phyloP scores from a whole-genome alignment of 2,888 invertebrate species.

The Tanypteryx hageni region DNA sequence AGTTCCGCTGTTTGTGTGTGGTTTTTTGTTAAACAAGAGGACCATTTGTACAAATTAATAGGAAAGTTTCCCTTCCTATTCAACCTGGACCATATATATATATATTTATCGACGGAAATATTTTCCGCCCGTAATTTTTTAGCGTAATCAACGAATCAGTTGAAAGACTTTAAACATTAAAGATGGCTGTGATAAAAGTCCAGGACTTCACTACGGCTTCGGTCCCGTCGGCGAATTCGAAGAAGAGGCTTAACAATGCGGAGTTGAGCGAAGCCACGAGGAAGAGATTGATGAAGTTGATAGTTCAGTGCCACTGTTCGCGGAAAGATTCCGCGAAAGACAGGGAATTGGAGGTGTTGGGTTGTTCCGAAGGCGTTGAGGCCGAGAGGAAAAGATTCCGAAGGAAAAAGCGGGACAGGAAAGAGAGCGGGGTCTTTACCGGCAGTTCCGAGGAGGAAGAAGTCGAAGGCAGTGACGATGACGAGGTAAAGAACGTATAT shows the following conservation, averaged over 20 bases:
- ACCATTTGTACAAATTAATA: no score
- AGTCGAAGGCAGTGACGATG: background rate
- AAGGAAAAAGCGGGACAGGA: background rate
- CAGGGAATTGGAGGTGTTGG: background rate
- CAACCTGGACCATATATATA: background rate
- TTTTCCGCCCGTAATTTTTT: background rate
- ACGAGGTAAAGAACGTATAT: background rate
- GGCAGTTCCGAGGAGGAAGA: conserved; percentile 1
- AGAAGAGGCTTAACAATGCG: background rate
- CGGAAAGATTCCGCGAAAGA: background rate
- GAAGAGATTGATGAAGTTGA: conserved; percentile 55
- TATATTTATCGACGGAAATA: no score
- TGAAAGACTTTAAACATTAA: no score
- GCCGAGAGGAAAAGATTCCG: background rate
- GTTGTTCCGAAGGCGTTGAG: background rate
- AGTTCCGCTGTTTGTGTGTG: no score
- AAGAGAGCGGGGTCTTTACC: background rate
- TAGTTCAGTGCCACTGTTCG: background rate
- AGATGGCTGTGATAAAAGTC: conserved; percentile 44
- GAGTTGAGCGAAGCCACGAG: background rate
- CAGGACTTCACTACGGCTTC: background rate
- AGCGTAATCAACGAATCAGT: background rate
- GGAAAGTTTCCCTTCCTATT: no score
- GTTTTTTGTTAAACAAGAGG: no score
- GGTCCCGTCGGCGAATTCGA: background rate